Base-by-base conservation (phyloP, 2,113 vertebrate genomes). In the Hucho hucho region DNA sequence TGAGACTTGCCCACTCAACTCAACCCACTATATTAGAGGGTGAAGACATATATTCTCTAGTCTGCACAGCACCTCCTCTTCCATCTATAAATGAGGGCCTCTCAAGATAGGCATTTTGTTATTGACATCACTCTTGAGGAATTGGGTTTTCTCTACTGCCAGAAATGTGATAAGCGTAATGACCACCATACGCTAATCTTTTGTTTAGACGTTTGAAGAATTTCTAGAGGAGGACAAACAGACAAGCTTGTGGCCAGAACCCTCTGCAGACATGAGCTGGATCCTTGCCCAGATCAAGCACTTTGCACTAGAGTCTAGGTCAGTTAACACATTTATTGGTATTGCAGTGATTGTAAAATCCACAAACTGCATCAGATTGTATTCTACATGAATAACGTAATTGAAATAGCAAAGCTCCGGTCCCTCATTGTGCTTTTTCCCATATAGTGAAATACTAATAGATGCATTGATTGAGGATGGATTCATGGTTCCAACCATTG, bases 231-330 rank as follows among this genome's bases (percentile, higher is more conserved):
- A 70, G 1, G 79, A 72, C 3, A 87, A 87, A 37, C 84, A 87
- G 25, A 75, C 59, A 71, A 92, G 89, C 1, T 4, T 68, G 14
- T 96, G 92, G 91, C 91, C 84, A 0, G 83, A 87, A 22, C 89
- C 94, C 4, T 92, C 94, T 64, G 92, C 94, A 63, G 94, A 95
- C 81, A 75, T 97, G 88, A 95, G 94, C 84, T 95, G 95, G 92
- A 92, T 96, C 73, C 91, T 98, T 18, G 93, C 93, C 74, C 95
- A 98, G 86, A 91, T 97, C 78, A 97, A 97, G 80, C 93, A 94
- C 81, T 91, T 96, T 43, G 69, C 92, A 63, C 78, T 91, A 76
- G 95, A 97, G 26, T 94, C 93, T 61, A 94, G 94, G 95, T 96
- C 64, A 46, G 81, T 16, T 64, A 64, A 53, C 49, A 53, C 49